Evolutionary conservation across 2,113 vertebrate genomes (phyloP).

Genomic region (Motacilla alba): DNA sequence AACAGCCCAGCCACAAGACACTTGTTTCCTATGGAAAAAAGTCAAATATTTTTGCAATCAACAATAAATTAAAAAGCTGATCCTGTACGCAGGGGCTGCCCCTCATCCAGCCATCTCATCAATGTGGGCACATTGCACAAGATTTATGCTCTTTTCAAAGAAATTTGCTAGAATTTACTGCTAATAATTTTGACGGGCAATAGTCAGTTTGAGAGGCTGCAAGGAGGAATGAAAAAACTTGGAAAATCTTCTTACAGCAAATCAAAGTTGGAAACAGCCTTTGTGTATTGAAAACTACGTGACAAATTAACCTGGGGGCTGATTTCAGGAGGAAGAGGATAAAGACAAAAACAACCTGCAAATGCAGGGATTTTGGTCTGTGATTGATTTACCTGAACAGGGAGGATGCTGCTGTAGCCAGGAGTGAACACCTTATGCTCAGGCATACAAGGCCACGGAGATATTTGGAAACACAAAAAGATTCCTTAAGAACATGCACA

Average conservation of each 20-base stretch:
- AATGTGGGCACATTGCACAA: not conserved
- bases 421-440: not conserved
- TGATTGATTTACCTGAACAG: not conserved
- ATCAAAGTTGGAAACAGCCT: not conserved
- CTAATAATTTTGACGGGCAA: not conserved
- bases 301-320: not conserved
- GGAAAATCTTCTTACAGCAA: not conserved
- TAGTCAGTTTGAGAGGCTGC: not conserved
- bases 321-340: not conserved
- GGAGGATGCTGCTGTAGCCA: not conserved
- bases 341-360: not conserved
- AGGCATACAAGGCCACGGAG: not conserved
- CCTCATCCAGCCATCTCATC: not conserved
- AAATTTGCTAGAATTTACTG: not conserved
- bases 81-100: not conserved
- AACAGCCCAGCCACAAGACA: not conserved
- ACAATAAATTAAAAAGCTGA: not conserved
- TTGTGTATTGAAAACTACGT: fast-evolving
- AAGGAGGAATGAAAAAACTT: not conserved
- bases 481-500: not conserved
- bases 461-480: not conserved
- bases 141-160: not conserved
- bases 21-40: not conserved
- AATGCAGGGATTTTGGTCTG: not conserved
- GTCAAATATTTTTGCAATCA: not conserved